Conservation (phyloP, 1,140 invertebrate genomes). For the Heliothis virescens region DNA sequence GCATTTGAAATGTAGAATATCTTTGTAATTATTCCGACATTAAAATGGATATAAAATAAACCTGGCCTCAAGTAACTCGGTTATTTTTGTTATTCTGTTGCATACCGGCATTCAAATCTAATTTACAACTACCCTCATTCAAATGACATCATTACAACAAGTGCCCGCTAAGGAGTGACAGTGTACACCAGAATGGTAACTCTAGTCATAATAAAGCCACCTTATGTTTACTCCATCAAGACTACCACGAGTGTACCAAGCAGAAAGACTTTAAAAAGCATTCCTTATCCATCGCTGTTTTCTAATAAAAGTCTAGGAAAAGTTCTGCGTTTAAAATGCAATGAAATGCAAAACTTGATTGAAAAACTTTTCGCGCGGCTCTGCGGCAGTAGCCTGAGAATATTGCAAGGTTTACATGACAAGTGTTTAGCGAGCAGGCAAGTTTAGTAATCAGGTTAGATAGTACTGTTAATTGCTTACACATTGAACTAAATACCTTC, state of each 20-base stretch:
- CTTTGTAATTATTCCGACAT: slow-evolving; percentile 13
- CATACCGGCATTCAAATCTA: slow-evolving; percentile 62
- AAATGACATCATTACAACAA: slow-evolving; percentile 69
- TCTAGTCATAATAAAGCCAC: slow-evolving; percentile 60
- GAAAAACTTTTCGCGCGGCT: not conserved
- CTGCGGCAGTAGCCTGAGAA: slow-evolving; percentile 2
- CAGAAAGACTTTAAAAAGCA: slow-evolving; percentile 43
- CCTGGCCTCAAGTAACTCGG: slow-evolving; percentile 1
- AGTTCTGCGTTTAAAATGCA: not conserved
- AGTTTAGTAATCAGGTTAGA: slow-evolving; percentile 48
- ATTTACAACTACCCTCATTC: slow-evolving; percentile 72
- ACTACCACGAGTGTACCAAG: not conserved
- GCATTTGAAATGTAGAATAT: not conserved
- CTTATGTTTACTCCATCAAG: slow-evolving; percentile 52
- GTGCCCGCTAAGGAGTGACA: slow-evolving; percentile 46
- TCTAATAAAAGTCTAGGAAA: not conserved
- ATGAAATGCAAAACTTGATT: slow-evolving; percentile 18
- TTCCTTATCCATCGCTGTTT: slow-evolving; percentile 8
- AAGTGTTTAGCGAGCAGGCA: slow-evolving; percentile 44
- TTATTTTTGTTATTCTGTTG: slow-evolving; percentile 41
- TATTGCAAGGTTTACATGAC: slow-evolving; percentile 41
- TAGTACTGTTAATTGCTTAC: slow-evolving; percentile 47
- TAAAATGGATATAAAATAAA: slow-evolving; percentile 33
- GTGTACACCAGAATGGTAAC: slow-evolving; percentile 44
- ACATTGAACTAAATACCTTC: slow-evolving; percentile 42